A percentile compares a stretch with the other conserved stretches of the same genome.
Evolutionary conservation across 2,888 invertebrate genomes (phyloP).

Genomic region (Diloba caeruleocephala): DNA sequence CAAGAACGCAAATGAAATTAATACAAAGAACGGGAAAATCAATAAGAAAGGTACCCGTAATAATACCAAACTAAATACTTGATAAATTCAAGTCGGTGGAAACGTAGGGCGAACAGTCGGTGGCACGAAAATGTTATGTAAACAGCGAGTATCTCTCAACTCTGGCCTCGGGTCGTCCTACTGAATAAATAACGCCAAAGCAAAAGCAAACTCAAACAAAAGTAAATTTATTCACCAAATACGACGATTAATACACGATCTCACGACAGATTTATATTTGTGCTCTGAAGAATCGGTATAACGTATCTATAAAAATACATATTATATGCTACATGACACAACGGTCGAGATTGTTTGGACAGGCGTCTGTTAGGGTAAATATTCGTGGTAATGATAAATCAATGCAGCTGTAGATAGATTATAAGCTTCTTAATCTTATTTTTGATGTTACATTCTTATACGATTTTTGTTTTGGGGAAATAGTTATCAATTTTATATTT

Average conservation of each 20-base stretch:
- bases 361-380: slow-evolving; percentile 8
- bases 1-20: slow-evolving; percentile 17
- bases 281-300: slow-evolving; percentile 49
- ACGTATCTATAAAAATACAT: slow-evolving; percentile 5
- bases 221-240: slow-evolving; percentile 88
- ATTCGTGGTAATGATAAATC: slow-evolving; percentile 26
- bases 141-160: slow-evolving; percentile 79
- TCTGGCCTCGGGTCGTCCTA: slow-evolving; percentile 80
- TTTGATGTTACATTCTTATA: too few relatives aligned
- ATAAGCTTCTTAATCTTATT: neutral
- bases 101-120: slow-evolving; percentile 61
- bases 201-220: slow-evolving; percentile 87
- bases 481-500: too few relatives aligned
- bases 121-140: slow-evolving; percentile 83
- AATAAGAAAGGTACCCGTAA: slow-evolving; percentile 42
- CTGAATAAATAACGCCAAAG: slow-evolving; percentile 85
- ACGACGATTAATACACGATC: slow-evolving; percentile 87
- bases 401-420: slow-evolving; percentile 2
- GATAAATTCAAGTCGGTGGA: slow-evolving; percentile 78
- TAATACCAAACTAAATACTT: slow-evolving; percentile 59
- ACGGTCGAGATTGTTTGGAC: slow-evolving; percentile 22
- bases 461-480: too few relatives aligned
- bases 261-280: slow-evolving; percentile 80
- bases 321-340: slow-evolving; percentile 7
- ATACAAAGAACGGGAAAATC: slow-evolving; percentile 28